phyloP scores from a whole-genome alignment of 2,113 vertebrate genomes.

The Semnornis frantzii region DNA sequence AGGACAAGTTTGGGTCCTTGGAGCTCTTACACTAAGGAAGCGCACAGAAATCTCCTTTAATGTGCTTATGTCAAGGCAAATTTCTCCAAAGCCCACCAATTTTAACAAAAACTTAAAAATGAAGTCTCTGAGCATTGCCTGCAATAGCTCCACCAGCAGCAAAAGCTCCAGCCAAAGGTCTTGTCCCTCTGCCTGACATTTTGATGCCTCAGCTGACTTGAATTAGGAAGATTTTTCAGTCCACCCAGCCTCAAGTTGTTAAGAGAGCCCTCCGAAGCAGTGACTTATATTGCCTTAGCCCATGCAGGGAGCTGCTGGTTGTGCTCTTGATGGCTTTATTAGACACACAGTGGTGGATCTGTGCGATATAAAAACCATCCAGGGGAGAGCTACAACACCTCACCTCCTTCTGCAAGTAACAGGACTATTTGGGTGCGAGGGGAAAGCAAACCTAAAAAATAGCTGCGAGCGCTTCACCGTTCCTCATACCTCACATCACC shows the following conservation, averaged over 20 bases:
- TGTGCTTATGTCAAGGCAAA: not conserved
- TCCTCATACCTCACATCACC: not conserved
- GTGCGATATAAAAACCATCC: not conserved
- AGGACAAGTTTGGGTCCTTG: not conserved
- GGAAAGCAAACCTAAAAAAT: not conserved
- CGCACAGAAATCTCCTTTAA: not conserved
- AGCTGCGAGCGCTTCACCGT: not conserved
- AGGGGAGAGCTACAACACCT: not conserved
- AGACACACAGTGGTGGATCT: slow-evolving; percentile 25
- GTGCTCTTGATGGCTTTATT: slow-evolving; percentile 49
- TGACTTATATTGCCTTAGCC: slow-evolving; percentile 1
- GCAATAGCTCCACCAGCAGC: not conserved
- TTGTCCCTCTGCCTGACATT: slow-evolving; percentile 52
- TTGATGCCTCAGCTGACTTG: slow-evolving; percentile 60
- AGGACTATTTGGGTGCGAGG: not conserved
- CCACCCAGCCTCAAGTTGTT: slow-evolving; percentile 24
- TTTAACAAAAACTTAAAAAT: not conserved
- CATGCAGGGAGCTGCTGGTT: slow-evolving; percentile 10
- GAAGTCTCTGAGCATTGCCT: not conserved
- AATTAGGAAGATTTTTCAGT: slow-evolving; percentile 54
- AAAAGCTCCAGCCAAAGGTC: slow-evolving; percentile 8
- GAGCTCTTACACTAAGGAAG: not conserved
- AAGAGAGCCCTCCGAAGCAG: slow-evolving; percentile 12
- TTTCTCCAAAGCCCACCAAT: slow-evolving; percentile 20
- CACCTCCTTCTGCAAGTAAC: not conserved